phyloP scores from a whole-genome alignment of 2,888 invertebrate genomes.

The Andrena chrysosceles region DNA sequence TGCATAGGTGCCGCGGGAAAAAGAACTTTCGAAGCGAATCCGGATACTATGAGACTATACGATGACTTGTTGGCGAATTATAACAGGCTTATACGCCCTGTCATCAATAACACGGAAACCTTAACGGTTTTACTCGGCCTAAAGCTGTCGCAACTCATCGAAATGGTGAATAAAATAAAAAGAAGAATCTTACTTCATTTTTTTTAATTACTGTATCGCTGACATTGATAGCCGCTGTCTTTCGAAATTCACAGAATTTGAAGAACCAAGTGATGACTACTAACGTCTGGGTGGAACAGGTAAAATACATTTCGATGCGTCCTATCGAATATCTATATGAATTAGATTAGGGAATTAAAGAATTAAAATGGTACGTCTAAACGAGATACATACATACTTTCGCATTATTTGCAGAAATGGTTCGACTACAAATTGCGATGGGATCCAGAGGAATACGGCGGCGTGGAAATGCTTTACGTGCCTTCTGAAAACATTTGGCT shows the following conservation, averaged over 20 bases:
- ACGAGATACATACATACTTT: no score
- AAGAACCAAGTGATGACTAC: slow-evolving; percentile 98
- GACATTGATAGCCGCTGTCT: slow-evolving; percentile 13
- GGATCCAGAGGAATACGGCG: slow-evolving; percentile 96
- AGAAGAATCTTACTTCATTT: not conserved
- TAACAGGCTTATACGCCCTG: slow-evolving; percentile 97
- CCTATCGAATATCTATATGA: not conserved
- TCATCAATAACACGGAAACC: slow-evolving; percentile 96
- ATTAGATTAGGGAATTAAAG: not conserved
- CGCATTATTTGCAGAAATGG: slow-evolving; percentile 90
- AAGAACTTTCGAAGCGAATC: slow-evolving; percentile 91
- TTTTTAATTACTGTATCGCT: not conserved
- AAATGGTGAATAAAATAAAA: slow-evolving; percentile 86
- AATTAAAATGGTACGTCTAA: no score
- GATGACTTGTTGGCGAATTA: slow-evolving; percentile 98
- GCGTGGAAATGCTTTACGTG: slow-evolving; percentile 95
- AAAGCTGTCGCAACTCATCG: slow-evolving; percentile 95
- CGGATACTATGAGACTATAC: slow-evolving; percentile 97
- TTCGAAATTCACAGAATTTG: slow-evolving; percentile 87
- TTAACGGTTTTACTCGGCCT: slow-evolving; percentile 96
- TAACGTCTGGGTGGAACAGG: slow-evolving; percentile 97
- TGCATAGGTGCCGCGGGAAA: slow-evolving; percentile 68
- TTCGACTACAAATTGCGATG: slow-evolving; percentile 95
- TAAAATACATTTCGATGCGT: slow-evolving; percentile 80
- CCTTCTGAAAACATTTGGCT: slow-evolving; percentile 99